Conservation (phyloP, 2,797 vertebrate genomes). For the Coluber constrictor region DNA sequence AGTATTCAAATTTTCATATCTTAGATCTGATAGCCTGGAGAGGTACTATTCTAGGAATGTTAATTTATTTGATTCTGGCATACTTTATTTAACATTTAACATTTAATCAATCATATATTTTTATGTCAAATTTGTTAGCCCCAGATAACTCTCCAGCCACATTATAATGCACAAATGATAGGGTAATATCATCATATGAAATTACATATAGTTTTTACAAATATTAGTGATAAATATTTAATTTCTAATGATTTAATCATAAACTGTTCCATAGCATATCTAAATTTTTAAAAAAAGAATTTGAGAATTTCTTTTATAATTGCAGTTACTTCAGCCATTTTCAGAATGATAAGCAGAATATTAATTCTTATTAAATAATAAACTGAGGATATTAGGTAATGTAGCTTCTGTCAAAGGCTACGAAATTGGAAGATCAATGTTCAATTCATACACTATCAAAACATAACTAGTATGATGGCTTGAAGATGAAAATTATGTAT, state of each 20-base stretch:
- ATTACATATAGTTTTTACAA: neutral
- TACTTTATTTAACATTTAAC: neutral
- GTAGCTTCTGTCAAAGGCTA: neutral
- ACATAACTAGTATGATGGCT: neutral
- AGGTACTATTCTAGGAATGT: neutral
- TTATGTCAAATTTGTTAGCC: neutral
- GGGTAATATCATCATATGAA: neutral
- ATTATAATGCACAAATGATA: neutral
- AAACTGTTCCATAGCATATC: slow-evolving; percentile 31
- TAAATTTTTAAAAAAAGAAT: slow-evolving; percentile 47
- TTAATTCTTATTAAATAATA: slow-evolving; percentile 51
- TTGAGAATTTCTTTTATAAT: slow-evolving; percentile 44
- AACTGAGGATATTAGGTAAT: slow-evolving; percentile 30
- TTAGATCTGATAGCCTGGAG: neutral
- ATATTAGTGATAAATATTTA: slow-evolving; percentile 12
- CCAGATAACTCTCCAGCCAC: neutral
- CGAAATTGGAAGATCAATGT: slow-evolving; percentile 1
- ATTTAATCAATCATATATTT: neutral
- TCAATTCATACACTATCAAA: neutral
- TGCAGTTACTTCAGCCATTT: slow-evolving; percentile 51
- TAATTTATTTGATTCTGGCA: neutral
- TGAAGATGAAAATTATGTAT: neutral
- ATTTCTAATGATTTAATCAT: slow-evolving; percentile 42
- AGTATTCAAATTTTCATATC: neutral
- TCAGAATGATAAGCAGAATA: slow-evolving; percentile 48